Base-by-base conservation (phyloP, 2,113 vertebrate species). In the Alectura lathami region DNA sequence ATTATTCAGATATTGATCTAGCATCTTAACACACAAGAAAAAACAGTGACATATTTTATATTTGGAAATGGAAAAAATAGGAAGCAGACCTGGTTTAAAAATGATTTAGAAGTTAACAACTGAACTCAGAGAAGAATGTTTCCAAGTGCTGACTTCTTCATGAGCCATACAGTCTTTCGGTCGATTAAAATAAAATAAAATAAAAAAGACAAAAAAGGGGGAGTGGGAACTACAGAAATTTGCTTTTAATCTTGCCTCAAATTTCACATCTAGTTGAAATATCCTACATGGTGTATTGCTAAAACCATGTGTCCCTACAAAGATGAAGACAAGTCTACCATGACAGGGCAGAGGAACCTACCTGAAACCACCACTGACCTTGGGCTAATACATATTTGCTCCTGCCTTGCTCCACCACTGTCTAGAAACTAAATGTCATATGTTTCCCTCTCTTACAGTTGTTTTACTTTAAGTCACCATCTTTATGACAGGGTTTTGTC, bases 1-100 rank as follows among this genome's bases (percentile, higher is more conserved):
- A 96, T 96, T 97, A 96, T 88, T 94, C 85, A 88, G 91, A 97
- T 96, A 96, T 83, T 84, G 95, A 96, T 96, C 92, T 96, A 92
- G n/a, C 83, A 67, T 89, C 75, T 85, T 94, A 91, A 88, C 76
- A 67, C 63, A 95, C 27, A 68, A 83, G 75, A 87, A 54, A 86
- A 86, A 95, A 64, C 48, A 47, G 72, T 89, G 88, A 94, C 93
- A 94, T 67, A 30, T 83, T 96, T 96, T 81, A 96, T 94, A 90
- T 86, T 91, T 97, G 83, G 85, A 89, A 94, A 75, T 57, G 13
- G 81, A 45, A 92, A 96, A 93, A 95, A 94, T 96, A 96, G 76
- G 93, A 95, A 96, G 86, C 83, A 96, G 94, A 81, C 22, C 48
- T 96, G 69, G 56, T 86, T 95, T 94, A 32, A 67, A 92, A 93